A percentile compares a stretch with the other conserved stretches of the same genome.
These are phyloP conservation scores for Drosophila paramelanica DNA, from an alignment of 2,888 invertebrate genomes.

Conservation along the genomic window DNA sequence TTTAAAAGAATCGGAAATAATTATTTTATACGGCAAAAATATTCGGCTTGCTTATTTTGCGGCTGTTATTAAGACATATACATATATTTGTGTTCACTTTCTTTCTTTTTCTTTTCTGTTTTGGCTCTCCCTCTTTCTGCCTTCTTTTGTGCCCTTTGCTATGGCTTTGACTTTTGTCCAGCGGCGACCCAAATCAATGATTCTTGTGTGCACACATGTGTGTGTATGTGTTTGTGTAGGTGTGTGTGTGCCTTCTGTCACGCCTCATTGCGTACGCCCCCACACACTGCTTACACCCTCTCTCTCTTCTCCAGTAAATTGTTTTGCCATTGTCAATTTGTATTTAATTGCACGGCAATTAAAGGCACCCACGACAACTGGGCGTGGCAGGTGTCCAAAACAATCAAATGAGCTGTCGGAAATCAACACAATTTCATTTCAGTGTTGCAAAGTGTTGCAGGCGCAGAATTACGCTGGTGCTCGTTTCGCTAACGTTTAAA, in stretches of 20 bases:
- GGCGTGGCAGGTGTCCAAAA: slow-evolving; percentile 33
- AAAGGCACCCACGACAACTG: slow-evolving; percentile 32
- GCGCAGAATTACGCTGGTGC: not conserved
- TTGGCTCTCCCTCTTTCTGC: too few relatives aligned
- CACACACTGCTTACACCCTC: not conserved
- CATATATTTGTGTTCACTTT: not conserved
- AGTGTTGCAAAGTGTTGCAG: not conserved
- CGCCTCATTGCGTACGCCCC: slow-evolving; percentile 57
- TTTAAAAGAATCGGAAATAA: too few relatives aligned
- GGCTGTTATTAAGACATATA: not conserved
- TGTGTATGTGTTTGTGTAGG: slow-evolving; percentile 6
- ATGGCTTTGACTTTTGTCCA: slow-evolving; percentile 46
- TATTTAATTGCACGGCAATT: slow-evolving; percentile 73
- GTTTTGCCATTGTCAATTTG: slow-evolving; percentile 75
- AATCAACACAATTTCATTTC: slow-evolving; percentile 38
- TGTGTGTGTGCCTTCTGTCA: slow-evolving; percentile 26
- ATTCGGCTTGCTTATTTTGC: not conserved
- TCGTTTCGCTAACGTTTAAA: slow-evolving; percentile 28
- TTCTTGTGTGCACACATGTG: slow-evolving; percentile 13
- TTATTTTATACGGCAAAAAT: too few relatives aligned
- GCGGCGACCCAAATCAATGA: slow-evolving; percentile 55
- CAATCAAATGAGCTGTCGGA: slow-evolving; percentile 44
- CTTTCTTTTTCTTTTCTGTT: not conserved
- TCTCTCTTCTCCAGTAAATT: slow-evolving; percentile 48
- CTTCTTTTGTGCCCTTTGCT: not conserved